Percentiles rank a stretch among this genome's conserved stretches.
Conservation (phyloP, 37 sponge, comb jelly and placozoan genomes). For the Ianthella basta region DNA sequence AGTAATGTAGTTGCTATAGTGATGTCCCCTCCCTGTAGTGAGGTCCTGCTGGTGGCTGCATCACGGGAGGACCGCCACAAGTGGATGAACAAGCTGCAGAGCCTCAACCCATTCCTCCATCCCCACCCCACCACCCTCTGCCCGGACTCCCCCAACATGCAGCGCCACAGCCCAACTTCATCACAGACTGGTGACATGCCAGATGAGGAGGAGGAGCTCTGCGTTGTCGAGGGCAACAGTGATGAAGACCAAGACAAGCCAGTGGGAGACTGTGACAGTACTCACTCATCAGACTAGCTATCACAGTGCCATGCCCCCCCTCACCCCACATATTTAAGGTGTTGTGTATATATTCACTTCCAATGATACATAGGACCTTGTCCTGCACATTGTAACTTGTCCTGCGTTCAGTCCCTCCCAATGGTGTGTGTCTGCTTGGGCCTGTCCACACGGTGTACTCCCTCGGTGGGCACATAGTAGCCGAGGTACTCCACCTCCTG, state of each 20-base stretch:
- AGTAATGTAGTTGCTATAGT: neutral
- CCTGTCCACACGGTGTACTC: slow-evolving; percentile 75
- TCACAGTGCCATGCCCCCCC: neutral
- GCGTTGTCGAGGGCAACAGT: slow-evolving; percentile 10
- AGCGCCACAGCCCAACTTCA: neutral
- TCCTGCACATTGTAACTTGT: neutral
- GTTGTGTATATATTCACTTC: neutral
- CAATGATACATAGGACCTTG: neutral
- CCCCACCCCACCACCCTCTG: neutral
- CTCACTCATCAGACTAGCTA: slow-evolving; percentile 13
- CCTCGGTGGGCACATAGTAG: slow-evolving; percentile 83
- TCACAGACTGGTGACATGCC: neutral
- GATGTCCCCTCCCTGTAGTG: slow-evolving; percentile 25
- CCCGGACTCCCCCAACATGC: neutral
- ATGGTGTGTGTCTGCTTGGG: slow-evolving; percentile 61
- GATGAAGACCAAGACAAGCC: neutral
- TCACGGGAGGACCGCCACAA: slow-evolving; percentile 44
- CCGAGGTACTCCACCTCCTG: slow-evolving; percentile 89
- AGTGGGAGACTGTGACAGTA: slow-evolving; percentile 15
- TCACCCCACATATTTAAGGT: neutral
- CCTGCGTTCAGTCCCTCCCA: slow-evolving; percentile 4
- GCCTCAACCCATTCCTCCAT: slow-evolving; percentile 59
- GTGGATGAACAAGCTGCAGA: slow-evolving; percentile 68
- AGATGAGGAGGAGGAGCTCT: neutral
- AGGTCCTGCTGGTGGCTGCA: slow-evolving; percentile 56